phyloP scores from a whole-genome alignment of 2,797 vertebrate genomes.

The Rachycentron canadum region DNA sequence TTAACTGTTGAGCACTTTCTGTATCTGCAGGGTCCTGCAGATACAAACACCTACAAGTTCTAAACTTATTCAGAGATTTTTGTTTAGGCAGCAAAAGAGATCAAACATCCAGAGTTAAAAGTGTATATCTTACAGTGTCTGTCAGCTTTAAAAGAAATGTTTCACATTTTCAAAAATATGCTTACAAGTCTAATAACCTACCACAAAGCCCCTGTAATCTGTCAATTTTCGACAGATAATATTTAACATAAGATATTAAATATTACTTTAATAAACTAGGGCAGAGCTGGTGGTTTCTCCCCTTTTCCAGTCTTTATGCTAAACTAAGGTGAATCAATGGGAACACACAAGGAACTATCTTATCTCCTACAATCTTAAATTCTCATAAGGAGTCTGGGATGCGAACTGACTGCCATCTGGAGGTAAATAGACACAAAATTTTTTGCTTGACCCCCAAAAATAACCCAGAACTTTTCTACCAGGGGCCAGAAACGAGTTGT shows the following conservation, averaged over 20 bases:
- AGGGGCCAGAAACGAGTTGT: neutral
- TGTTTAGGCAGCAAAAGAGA: neutral
- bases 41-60: conserved; percentile 29
- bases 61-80: conserved; percentile 11
- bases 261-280: too few relatives aligned
- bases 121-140: neutral
- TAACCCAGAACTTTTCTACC: neutral
- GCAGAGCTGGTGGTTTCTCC: too few relatives aligned
- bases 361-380: neutral
- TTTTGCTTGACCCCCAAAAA: neutral
- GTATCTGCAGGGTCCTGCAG: conserved; percentile 19
- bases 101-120: neutral
- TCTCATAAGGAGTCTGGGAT: neutral
- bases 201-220: neutral
- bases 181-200: neutral
- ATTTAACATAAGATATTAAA: too few relatives aligned
- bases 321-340: too few relatives aligned
- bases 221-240: neutral
- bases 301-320: neutral
- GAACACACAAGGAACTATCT: too few relatives aligned
- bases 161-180: neutral
- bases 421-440: neutral
- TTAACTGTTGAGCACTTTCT: conserved; percentile 2
- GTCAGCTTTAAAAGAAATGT: neutral
- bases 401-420: neutral